Evolutionary conservation across 2,113 vertebrate species (phyloP), one percentile per base, ranked within the genome.

Genomic region (Dasyornis broadbenti): DNA sequence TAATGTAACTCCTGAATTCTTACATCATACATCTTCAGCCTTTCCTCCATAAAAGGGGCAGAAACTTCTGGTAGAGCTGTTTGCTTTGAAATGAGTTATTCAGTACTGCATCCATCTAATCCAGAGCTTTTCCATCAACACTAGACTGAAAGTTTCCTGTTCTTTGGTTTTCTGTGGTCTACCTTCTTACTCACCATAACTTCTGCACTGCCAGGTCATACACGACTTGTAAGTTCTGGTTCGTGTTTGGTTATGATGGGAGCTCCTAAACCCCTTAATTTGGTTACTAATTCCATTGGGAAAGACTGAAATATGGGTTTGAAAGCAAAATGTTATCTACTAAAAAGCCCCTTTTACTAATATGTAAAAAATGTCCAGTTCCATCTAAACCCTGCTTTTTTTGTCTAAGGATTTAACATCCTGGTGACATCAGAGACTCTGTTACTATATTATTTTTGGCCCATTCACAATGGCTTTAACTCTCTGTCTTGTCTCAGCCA

Each of bases 71-170:
- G 63, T 80, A 69, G 93, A 95, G 66, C 89, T 89, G 86, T 96
- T 96, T 95, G 89, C 90, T 96, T 96, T 94, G 78, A 96, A 97
- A 89, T 91, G 89, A 81, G 54, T 94, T 95, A 94, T 90, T 95
- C 87, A 89, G 75, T 90, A 47, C 91, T 68, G 60, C 80, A 87
- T 94, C 84, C 88, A 66, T 92, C 90, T 93, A 85, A 90, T 84
- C 72, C 92, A 83, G 70, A 77, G 52, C 63, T 93, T 92, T 95
- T 96, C 94, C 90, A 96, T 94, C 87, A 94, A 75, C 52, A 52
- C 52, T 39, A 37, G 87, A 81, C 85, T 50, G 54, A 57, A 92
- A 88, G 71, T 93, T 96, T 93, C 93, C 94, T 94, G 91, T 92
- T 84, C 91, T 79, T 82, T 79, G 77, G 69, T 95, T 91, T 92